Conservation (phyloP, 2,113 vertebrate genomes). For the Scartelaos histophorus region DNA sequence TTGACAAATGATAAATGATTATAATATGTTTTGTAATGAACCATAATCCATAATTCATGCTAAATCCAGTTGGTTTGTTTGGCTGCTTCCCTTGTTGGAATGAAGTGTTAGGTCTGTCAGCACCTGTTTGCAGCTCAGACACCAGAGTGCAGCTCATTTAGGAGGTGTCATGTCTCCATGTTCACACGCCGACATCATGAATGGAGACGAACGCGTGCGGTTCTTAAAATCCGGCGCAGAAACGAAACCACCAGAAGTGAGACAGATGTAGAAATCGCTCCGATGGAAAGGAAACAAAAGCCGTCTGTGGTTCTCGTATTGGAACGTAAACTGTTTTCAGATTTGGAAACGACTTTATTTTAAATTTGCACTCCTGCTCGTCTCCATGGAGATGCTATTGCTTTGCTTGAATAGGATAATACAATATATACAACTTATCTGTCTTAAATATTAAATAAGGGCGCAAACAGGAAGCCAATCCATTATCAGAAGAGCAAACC, state of each 20-base stretch:
- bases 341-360: no score
- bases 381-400: no score
- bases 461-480: no score
- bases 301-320: no score
- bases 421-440: no score
- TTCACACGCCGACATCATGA: constrained; percentile 13
- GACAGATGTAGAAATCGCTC: background rate
- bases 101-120: constrained; percentile 14
- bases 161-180: constrained; percentile 37
- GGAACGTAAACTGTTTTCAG: no score
- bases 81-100: background rate
- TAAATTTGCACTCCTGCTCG: no score
- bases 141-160: constrained; percentile 23
- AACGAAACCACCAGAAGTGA: background rate
- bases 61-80: background rate
- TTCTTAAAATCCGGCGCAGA: background rate
- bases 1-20: background rate
- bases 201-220: constrained; percentile 14
- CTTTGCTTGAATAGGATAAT: no score
- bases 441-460: no score
- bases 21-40: background rate
- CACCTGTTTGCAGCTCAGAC: constrained; percentile 32
- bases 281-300: background rate
- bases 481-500: no score
- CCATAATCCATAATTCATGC: background rate